phyloP scores from a whole-genome alignment of 2,113 vertebrate genomes.

The Rhizomys pruinosus region DNA sequence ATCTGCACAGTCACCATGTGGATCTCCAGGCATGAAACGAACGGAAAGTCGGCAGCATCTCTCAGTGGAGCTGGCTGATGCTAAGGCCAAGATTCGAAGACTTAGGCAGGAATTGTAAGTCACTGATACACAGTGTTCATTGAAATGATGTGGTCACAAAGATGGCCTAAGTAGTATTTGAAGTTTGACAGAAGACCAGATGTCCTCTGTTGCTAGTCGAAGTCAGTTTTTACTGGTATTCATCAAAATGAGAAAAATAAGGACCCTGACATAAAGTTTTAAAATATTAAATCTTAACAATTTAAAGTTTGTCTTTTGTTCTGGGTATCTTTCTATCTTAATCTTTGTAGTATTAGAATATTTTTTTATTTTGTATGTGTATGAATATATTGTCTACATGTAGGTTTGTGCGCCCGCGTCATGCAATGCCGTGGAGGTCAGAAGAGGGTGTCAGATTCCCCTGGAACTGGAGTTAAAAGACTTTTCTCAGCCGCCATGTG shows the following conservation, averaged over 20 bases:
- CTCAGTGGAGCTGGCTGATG: slow-evolving; percentile 97
- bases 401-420: no score
- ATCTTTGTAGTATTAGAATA: neutral
- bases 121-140: slow-evolving; percentile 37
- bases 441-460: no score
- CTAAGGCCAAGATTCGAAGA: slow-evolving; percentile 96
- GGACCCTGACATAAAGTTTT: neutral
- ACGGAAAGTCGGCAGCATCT: slow-evolving; percentile 98
- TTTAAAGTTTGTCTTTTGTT: slow-evolving; percentile 48
- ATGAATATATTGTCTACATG: no score
- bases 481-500: no score
- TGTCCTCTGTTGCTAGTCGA: neutral
- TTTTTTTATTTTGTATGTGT: no score
- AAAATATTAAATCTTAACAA: slow-evolving; percentile 16
- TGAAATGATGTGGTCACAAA: slow-evolving; percentile 2
- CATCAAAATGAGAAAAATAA: slow-evolving; percentile 59
- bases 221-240: slow-evolving; percentile 38
- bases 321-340: neutral
- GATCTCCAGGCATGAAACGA: slow-evolving; percentile 96
- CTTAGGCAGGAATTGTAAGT: slow-evolving; percentile 99
- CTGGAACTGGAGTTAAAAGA: no score
- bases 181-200: neutral
- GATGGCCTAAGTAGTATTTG: slow-evolving; percentile 11
- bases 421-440: no score
- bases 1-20: slow-evolving; percentile 91